These are phyloP conservation scores for Apostichopus leukothele DNA, from an alignment of 53 echinoderm and acorn worm species.

Conservation along the genomic window DNA sequence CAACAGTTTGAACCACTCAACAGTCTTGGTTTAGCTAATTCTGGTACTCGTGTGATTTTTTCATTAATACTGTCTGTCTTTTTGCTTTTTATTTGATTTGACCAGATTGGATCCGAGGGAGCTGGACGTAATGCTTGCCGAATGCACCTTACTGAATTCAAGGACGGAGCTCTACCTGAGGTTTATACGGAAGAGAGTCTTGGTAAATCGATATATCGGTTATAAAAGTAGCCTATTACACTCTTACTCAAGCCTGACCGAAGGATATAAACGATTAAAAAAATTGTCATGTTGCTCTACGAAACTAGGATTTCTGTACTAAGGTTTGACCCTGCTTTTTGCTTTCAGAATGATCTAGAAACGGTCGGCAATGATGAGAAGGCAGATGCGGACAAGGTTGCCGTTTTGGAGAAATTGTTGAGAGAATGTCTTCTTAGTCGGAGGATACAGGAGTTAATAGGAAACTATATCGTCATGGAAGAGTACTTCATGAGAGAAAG, in stretches of 20 bases:
- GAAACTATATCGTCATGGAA: slow-evolving; percentile 98
- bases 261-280: no score
- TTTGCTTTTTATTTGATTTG: background rate
- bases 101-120: slow-evolving; percentile 90
- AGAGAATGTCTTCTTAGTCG: slow-evolving; percentile 84
- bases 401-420: slow-evolving; percentile 71
- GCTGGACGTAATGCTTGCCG: slow-evolving; percentile 92
- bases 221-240: no score
- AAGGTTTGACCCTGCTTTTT: background rate
- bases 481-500: slow-evolving; percentile 88
- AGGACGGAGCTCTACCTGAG: slow-evolving; percentile 95
- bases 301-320: no score
- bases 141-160: slow-evolving; percentile 90
- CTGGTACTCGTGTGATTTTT: no score
- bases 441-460: slow-evolving; percentile 94
- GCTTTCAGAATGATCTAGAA: slow-evolving; percentile 84
- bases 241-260: no score
- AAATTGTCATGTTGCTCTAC: no score
- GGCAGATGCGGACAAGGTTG: slow-evolving; percentile 56
- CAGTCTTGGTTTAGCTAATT: no score
- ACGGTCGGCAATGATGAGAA: slow-evolving; percentile 68
- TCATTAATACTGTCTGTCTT: no score
- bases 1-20: no score
- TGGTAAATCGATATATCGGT: slow-evolving; percentile 59
- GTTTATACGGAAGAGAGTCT: slow-evolving; percentile 85